Evolutionary conservation across 2,888 invertebrate species (phyloP).

Genomic region (Diploptera punctata): DNA sequence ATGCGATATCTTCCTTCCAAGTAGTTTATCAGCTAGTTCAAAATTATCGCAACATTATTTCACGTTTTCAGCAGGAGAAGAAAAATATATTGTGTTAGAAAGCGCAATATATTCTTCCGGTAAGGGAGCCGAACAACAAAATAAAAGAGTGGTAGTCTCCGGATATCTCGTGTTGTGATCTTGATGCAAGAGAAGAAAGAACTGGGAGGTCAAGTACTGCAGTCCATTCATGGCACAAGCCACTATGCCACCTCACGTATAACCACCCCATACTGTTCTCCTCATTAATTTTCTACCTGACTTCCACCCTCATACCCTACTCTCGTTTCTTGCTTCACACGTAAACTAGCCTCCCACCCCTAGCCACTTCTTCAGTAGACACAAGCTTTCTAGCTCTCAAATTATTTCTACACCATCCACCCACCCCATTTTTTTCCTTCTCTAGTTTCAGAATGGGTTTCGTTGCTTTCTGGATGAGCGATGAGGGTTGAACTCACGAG

Average conservation of each 20-base stretch:
- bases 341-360: background rate
- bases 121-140: background rate
- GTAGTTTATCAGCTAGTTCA: too few species aligned
- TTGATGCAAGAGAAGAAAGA: background rate
- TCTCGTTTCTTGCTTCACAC: background rate
- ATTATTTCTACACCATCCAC: background rate
- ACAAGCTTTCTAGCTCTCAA: background rate
- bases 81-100: background rate
- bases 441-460: background rate
- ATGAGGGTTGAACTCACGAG: background rate
- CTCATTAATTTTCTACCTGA: conserved; percentile 29
- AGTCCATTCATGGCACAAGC: background rate
- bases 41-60: background rate
- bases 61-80: background rate
- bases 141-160: background rate
- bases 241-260: background rate
- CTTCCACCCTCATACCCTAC: conserved; percentile 6
- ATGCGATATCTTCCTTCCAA: background rate
- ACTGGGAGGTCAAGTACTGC: background rate
- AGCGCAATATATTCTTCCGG: background rate
- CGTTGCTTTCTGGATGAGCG: background rate
- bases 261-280: background rate
- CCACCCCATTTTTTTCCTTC: too few species aligned
- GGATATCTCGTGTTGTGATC: background rate
- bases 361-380: background rate